A percentile compares a stretch with the other conserved stretches of the same genome.
These are phyloP conservation scores for Toxotes jaculatrix DNA, from an alignment of 2,113 vertebrate species.

Conservation along the genomic window DNA sequence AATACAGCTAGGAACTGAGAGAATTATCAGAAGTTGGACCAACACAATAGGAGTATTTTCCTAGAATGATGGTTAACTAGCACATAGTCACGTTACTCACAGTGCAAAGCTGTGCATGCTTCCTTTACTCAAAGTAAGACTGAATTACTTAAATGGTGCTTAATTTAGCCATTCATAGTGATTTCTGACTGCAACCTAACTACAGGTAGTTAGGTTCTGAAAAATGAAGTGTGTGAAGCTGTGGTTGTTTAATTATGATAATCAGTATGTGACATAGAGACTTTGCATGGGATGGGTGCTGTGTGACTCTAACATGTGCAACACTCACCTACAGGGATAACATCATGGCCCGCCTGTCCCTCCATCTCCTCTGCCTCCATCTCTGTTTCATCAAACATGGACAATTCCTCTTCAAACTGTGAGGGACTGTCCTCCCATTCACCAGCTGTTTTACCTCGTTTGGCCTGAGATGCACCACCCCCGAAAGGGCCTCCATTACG, in stretches of 20 bases:
- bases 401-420: conserved; percentile 89
- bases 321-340: conserved; percentile 85
- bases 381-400: conserved; percentile 88
- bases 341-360: conserved; percentile 84
- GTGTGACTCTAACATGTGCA: neutral
- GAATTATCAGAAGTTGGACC: neutral
- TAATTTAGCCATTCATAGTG: too few relatives aligned
- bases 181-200: too few relatives aligned
- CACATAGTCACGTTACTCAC: neutral
- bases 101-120: conserved; percentile 2
- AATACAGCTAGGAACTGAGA: neutral
- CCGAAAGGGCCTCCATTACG: conserved; percentile 63
- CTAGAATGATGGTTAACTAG: neutral
- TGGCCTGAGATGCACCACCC: conserved; percentile 78
- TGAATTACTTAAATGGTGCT: too few relatives aligned
- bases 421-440: conserved; percentile 90
- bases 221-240: neutral
- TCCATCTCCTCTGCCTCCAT: conserved; percentile 85
- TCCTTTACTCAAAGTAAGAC: neutral
- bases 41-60: neutral
- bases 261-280: neutral
- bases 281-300: too few relatives aligned
- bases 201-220: neutral
- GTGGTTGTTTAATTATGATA: neutral
- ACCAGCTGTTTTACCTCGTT: conserved; percentile 71